A percentile compares a stretch with the other conserved stretches of the same genome.
phyloP scores from a whole-genome alignment of 2,888 invertebrate species.

The Ophioninae sp. region DNA sequence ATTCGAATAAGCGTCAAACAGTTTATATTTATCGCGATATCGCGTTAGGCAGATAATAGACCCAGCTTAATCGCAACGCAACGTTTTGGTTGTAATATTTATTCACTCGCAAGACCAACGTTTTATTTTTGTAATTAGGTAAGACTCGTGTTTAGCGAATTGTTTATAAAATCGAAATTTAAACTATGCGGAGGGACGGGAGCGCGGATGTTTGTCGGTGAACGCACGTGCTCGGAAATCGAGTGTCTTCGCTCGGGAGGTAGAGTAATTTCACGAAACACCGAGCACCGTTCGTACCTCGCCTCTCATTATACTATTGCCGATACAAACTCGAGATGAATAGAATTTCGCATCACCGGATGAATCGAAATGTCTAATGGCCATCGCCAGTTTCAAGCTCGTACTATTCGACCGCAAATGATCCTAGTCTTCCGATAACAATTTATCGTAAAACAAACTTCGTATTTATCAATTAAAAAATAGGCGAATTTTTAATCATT shows the following conservation, averaged over 20 bases:
- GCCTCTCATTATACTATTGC: neutral
- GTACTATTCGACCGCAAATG: neutral
- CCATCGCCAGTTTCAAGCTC: neutral
- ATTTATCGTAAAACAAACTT: neutral
- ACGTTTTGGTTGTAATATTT: constrained; percentile 28
- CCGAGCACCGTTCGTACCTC: constrained; percentile 17
- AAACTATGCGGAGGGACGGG: neutral
- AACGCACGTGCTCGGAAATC: constrained; percentile 24
- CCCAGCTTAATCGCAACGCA: constrained; percentile 12
- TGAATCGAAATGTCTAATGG: neutral
- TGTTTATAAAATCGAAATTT: constrained; percentile 13
- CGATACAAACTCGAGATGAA: constrained; percentile 8
- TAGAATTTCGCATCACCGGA: neutral
- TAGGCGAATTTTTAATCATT: neutral
- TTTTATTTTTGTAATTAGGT: constrained; percentile 24
- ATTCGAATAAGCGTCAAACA: constrained; percentile 52
- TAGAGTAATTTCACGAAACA: neutral
- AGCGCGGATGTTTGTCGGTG: neutral
- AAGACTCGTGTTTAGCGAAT: constrained; percentile 5
- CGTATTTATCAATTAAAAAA: neutral
- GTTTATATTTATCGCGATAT: constrained; percentile 14
- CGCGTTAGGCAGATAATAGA: constrained; percentile 13
- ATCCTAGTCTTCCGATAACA: neutral
- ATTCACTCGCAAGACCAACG: constrained; percentile 44
- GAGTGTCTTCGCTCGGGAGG: neutral